Evolutionary conservation across 2,888 invertebrate species (phyloP).

Genomic region (Cataglyphis cursor): DNA sequence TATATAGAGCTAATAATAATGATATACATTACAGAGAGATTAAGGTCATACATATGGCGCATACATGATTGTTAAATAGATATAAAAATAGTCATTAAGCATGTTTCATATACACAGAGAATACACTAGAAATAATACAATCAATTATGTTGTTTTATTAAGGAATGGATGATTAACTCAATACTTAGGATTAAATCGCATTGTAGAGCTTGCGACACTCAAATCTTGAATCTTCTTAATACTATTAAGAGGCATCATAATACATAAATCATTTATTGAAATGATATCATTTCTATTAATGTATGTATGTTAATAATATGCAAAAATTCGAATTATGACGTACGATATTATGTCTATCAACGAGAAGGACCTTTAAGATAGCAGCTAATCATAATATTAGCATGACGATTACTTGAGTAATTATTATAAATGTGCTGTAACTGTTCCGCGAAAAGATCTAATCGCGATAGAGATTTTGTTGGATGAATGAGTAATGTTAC

Average conservation of each 20-base stretch:
- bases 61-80: slow-evolving; percentile 60
- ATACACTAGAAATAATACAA: background rate
- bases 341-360: background rate
- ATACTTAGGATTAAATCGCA: background rate
- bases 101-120: background rate
- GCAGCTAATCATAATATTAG: background rate
- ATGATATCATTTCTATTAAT: background rate
- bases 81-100: slow-evolving; percentile 50
- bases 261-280: background rate
- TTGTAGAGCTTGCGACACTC: no score
- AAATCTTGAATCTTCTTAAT: slow-evolving; percentile 1
- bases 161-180: background rate
- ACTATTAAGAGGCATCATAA: background rate
- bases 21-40: slow-evolving; percentile 13
- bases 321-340: background rate
- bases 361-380: slow-evolving; percentile 20
- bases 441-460: slow-evolving; percentile 22
- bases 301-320: background rate
- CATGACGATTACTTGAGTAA: slow-evolving; percentile 25
- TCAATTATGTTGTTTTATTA: background rate
- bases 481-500: background rate
- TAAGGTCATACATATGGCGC: slow-evolving; percentile 49
- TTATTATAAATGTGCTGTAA: background rate
- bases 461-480: slow-evolving; percentile 29
- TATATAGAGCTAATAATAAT: slow-evolving; percentile 34